A percentile compares a stretch with the other conserved stretches of the same genome.
phyloP scores from a whole-genome alignment of 2,888 invertebrate species.

The Hoplodrina ambigua region DNA sequence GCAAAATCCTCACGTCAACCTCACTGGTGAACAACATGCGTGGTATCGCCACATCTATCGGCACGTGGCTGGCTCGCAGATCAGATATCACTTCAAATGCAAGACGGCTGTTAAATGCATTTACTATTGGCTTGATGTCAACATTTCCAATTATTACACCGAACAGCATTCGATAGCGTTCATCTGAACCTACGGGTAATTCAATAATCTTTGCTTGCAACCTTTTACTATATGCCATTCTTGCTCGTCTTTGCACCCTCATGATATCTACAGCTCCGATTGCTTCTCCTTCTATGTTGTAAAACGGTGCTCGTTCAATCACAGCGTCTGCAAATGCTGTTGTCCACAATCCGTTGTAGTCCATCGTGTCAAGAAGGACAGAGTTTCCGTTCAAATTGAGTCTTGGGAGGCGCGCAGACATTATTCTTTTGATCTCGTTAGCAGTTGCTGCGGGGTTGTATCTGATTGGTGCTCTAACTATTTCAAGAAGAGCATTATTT shows the following conservation, averaged over 20 bases:
- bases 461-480: slow-evolving; percentile 51
- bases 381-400: slow-evolving; percentile 63
- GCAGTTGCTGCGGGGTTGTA: slow-evolving; percentile 34
- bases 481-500: slow-evolving; percentile 46
- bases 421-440: slow-evolving; percentile 35
- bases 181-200: slow-evolving; percentile 55
- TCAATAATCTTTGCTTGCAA: slow-evolving; percentile 51
- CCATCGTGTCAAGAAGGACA: slow-evolving; percentile 59
- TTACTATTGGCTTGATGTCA: slow-evolving; percentile 6
- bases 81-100: slow-evolving; percentile 36
- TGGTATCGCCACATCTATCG: slow-evolving; percentile 63
- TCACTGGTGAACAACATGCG: slow-evolving; percentile 56
- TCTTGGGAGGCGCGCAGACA: slow-evolving; percentile 40
- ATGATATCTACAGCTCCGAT: slow-evolving; percentile 63
- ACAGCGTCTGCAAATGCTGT: slow-evolving; percentile 58
- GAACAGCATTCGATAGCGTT: slow-evolving; percentile 58
- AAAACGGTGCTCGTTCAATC: slow-evolving; percentile 58
- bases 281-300: slow-evolving; percentile 45
- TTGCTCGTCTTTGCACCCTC: slow-evolving; percentile 52
- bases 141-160: slow-evolving; percentile 19
- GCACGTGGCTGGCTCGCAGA: slow-evolving; percentile 41
- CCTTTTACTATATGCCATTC: slow-evolving; percentile 33
- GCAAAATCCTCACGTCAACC: slow-evolving; percentile 52
- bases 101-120: neutral
- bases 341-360: slow-evolving; percentile 61